phyloP scores from a whole-genome alignment of 2,113 vertebrate species.

The Pteropus alecto region DNA sequence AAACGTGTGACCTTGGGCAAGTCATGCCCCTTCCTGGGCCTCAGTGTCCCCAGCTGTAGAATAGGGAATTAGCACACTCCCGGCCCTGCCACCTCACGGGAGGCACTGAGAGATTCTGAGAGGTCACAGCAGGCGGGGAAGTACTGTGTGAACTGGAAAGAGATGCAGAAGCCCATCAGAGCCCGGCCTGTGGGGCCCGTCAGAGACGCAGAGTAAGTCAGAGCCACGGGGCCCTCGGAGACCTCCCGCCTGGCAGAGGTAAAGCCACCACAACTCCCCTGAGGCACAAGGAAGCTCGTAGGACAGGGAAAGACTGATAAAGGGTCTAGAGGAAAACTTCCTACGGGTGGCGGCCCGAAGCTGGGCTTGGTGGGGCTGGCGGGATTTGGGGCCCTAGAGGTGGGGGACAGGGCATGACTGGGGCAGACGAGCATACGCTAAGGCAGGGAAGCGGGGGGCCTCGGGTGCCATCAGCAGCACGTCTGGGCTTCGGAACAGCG shows the following conservation, averaged over 20 bases:
- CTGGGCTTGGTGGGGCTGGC: not conserved
- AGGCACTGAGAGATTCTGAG: not conserved
- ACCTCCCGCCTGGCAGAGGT: not conserved
- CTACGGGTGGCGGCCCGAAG: not conserved
- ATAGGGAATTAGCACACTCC: not conserved
- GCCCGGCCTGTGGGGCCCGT: rapidly evolving
- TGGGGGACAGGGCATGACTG: not conserved
- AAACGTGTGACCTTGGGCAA: not conserved
- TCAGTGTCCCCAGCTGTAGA: not conserved
- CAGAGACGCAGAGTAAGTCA: not conserved
- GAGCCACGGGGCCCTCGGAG: not conserved
- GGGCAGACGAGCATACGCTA: not conserved
- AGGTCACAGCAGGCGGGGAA: rapidly evolving
- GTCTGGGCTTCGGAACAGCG: not conserved
- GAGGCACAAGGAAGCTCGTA: not conserved
- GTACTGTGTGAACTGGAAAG: not conserved
- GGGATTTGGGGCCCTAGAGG: not conserved
- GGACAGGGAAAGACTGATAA: not conserved
- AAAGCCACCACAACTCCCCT: rapidly evolving
- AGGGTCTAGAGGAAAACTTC: not conserved
- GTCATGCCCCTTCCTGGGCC: not conserved
- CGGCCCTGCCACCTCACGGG: rapidly evolving
- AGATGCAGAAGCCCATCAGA: no score
- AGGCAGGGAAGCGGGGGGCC: not conserved
- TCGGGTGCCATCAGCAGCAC: not conserved